Evolutionary conservation across 2,113 vertebrate genomes (phyloP).

Genomic region (Phrynosoma platyrhinos): DNA sequence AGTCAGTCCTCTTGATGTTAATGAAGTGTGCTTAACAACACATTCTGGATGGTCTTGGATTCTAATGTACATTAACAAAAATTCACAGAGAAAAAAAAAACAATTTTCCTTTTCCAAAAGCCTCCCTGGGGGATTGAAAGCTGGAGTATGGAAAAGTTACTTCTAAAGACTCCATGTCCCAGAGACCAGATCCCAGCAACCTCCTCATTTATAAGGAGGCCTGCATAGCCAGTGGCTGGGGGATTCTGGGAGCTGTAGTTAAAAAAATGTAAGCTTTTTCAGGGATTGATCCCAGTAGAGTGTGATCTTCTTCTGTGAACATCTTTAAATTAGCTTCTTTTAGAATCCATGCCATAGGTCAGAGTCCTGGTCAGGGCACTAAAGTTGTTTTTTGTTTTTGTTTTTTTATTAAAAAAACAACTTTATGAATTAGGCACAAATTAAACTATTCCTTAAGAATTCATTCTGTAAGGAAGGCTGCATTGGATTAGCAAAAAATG

Average conservation of each 20-base stretch:
- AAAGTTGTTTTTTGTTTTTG: not conserved
- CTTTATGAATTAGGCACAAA: not conserved
- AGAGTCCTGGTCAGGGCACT: not conserved
- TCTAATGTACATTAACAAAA: not conserved
- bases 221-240: not conserved
- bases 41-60: not conserved
- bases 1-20: not conserved
- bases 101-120: not conserved
- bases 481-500: not conserved
- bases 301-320: not conserved
- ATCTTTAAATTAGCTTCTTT: not conserved
- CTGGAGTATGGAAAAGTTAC: not conserved
- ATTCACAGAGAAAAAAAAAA: not conserved
- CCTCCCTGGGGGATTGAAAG: not conserved
- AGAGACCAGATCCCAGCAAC: not conserved
- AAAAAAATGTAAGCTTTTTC: not conserved
- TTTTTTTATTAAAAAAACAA: too few relatives aligned
- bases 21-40: not conserved
- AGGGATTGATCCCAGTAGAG: too few relatives aligned
- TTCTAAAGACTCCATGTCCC: not conserved
- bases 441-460: not conserved
- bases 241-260: not conserved
- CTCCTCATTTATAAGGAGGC: not conserved
- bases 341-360: not conserved
- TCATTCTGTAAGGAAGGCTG: not conserved